Evolutionary conservation across 2,113 vertebrate genomes (phyloP).

Genomic region (Thalassoma bifasciatum): DNA sequence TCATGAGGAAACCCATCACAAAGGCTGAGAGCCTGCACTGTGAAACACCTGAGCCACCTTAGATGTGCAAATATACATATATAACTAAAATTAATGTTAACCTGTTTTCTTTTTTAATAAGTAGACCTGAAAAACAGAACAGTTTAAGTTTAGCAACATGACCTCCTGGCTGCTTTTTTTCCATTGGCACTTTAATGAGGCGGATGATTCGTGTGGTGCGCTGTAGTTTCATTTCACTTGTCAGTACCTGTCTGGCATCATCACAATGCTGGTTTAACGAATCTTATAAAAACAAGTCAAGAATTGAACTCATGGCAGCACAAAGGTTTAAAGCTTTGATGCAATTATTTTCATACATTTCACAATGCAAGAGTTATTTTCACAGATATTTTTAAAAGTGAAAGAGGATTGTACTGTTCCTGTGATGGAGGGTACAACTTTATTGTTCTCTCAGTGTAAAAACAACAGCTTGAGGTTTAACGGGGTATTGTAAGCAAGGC

Average conservation of each 20-base stretch:
- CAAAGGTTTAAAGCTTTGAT: not conserved
- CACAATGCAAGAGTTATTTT: not conserved
- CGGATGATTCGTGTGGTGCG: conserved; percentile 1
- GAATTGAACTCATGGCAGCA: not conserved
- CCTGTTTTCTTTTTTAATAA: not conserved
- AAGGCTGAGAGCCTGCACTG: conserved; percentile 5
- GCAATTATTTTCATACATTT: not conserved
- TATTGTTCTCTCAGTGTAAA: not conserved
- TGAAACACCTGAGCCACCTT: conserved; percentile 21
- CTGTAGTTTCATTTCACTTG: not conserved
- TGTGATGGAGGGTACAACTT: not conserved
- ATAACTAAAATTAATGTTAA: not conserved
- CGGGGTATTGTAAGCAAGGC: not conserved
- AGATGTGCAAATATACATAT: not conserved
- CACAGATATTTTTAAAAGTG: not conserved
- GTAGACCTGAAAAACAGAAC: not conserved
- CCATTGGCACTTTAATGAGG: conserved; percentile 10
- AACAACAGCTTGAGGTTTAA: not conserved
- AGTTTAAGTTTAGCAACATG: not conserved
- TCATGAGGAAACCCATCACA: conserved; percentile 46
- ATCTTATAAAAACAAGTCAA: not conserved
- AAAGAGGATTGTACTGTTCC: not conserved
- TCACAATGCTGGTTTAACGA: not conserved
- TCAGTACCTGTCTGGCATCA: conserved; percentile 6
- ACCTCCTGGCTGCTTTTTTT: conserved; percentile 8